Percentiles rank a stretch among this genome's conserved stretches.
Conservation (phyloP, 23 tunicate genomes). For the Clavelina lepadiformis region DNA sequence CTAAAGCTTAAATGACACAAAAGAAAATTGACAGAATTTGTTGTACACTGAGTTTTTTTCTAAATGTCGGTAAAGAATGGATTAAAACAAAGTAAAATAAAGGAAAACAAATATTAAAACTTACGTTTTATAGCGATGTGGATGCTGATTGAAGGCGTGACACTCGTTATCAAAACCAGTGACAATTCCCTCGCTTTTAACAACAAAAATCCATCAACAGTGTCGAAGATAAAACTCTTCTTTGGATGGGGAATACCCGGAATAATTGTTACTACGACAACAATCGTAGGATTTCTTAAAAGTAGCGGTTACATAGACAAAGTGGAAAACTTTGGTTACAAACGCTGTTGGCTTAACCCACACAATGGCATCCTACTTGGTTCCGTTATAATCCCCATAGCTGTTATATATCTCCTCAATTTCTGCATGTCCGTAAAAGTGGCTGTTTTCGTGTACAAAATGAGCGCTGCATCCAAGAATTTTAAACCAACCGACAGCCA, state of each 20-base stretch:
- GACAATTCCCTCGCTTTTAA: slow-evolving; percentile 13
- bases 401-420: slow-evolving; percentile 5
- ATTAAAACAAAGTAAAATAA: no score
- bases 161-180: slow-evolving; percentile 52
- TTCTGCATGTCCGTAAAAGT: slow-evolving; percentile 4
- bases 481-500: not conserved
- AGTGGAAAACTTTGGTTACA: slow-evolving; percentile 1
- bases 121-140: slow-evolving; percentile 38
- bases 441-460: slow-evolving; percentile 20
- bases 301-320: not conserved
- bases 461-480: slow-evolving; percentile 2
- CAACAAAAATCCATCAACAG: slow-evolving; percentile 18
- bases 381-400: slow-evolving; percentile 21
- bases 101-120: no score
- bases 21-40: no score
- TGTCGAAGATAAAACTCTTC: slow-evolving; percentile 5
- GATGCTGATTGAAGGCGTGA: slow-evolving; percentile 64
- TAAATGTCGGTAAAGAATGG: no score
- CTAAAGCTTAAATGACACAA: no score
- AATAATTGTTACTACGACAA: slow-evolving; percentile 16
- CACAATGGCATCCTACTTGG: not conserved
- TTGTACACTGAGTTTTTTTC: no score
- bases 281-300: slow-evolving; percentile 13
- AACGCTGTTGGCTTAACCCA: not conserved
- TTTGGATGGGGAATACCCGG: slow-evolving; percentile 34